phyloP scores from a whole-genome alignment of 2,888 invertebrate species.

The Amblyjoppa fuscipennis region DNA sequence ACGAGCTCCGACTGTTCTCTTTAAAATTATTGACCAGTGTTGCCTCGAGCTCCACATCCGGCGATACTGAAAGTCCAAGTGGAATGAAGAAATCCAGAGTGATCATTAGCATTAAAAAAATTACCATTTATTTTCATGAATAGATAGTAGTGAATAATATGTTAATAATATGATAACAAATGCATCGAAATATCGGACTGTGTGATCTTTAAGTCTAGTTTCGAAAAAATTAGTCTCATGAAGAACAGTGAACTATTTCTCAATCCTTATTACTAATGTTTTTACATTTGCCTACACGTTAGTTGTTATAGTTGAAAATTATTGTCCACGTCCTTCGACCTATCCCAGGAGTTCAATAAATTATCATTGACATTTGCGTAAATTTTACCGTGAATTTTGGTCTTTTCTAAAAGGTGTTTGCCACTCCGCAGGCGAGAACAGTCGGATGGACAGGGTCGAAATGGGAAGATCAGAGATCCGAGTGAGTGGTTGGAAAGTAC shows the following conservation, averaged over 20 bases:
- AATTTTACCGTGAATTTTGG: not conserved
- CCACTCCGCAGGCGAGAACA: conserved; percentile 13
- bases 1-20: conserved; percentile 22
- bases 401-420: not conserved
- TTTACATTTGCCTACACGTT: no score
- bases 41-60: not conserved
- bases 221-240: not conserved
- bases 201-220: not conserved
- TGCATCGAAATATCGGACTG: not conserved
- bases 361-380: not conserved
- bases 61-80: not conserved
- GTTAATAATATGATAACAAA: not conserved
- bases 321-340: not conserved
- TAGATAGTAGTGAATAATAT: no score
- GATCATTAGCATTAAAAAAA: not conserved
- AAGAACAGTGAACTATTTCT: not conserved
- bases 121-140: not conserved
- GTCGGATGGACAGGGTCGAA: not conserved
- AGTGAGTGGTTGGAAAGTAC: conserved; percentile 18
- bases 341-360: not conserved
- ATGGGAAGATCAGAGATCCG: conserved; percentile 18
- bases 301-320: not conserved
- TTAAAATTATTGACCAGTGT: conserved; percentile 48
- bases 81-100: not conserved
- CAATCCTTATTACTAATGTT: not conserved